Evolutionary conservation across 1,140 invertebrate species (phyloP), one percentile per base, ranked within the genome.

Genomic region (Macrostomum lignano): DNA sequence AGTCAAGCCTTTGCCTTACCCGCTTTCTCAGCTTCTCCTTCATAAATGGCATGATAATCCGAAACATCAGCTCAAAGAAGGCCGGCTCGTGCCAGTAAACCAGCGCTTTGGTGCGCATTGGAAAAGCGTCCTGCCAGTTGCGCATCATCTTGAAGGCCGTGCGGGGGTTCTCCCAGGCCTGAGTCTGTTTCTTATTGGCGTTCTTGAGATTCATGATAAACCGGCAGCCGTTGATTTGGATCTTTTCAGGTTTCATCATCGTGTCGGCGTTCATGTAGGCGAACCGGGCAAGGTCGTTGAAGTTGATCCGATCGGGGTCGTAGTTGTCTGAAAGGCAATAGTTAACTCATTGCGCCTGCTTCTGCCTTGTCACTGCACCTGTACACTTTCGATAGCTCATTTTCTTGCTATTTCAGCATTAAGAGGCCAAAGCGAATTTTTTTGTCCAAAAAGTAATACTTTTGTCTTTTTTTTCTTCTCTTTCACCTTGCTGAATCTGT

Each of bases 81-180:
- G 65, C 60, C 0, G 73, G 73, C 31, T 77, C 69, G 46, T 78
- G 76, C 14, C 78, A 58, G 39, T 77, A 72, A 45, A 78, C 73
- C 1, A 74, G 72, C 40, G 71, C 61, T 46, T 78, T 78, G 47
- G 77, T 73, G 9, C 74, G 62, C 65, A 77, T 73, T 1, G 75
- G 75, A n/a, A 73, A 70, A 1, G 73, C 73, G 50, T 73, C 74
- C 72, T 76, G n/a, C n/a, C n/a, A n/a, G n/a, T n/a, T n/a, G n/a
- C n/a, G n/a, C n/a, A n/a, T n/a, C n/a, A n/a, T n/a, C n/a, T n/a
- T n/a, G n/a, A n/a, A n/a, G n/a, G n/a, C n/a, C n/a, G n/a, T n/a
- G n/a, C n/a, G n/a, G n/a, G n/a, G n/a, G n/a, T n/a, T n/a, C n/a
- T n/a, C n/a, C n/a, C n/a, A n/a, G n/a, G n/a, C n/a, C n/a, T n/a